Percentiles rank a stretch among this genome's conserved stretches.
phyloP scores from a whole-genome alignment of 2,113 vertebrate species.

The Marmota flaviventris region DNA sequence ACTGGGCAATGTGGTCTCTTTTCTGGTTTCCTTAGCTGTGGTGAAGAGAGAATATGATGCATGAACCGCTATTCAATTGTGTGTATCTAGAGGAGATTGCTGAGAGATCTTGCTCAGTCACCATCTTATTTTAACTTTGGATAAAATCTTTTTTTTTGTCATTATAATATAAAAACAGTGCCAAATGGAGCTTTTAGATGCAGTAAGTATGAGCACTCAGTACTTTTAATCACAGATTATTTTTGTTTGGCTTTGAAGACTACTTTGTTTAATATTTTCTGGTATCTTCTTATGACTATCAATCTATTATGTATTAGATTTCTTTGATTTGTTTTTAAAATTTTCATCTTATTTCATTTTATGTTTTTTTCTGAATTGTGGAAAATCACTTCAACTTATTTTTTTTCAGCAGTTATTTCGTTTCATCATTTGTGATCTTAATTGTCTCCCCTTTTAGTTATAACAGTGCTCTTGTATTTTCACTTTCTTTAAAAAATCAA shows the following conservation, averaged over 20 bases:
- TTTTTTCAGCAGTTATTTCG: neutral
- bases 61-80: neutral
- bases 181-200: neutral
- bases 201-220: neutral
- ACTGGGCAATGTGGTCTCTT: too few relatives aligned
- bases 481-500: neutral
- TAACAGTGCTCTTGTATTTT: neutral
- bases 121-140: neutral
- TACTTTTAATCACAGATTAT: neutral
- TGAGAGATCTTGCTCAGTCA: neutral
- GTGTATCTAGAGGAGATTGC: too few relatives aligned
- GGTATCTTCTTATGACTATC: neutral
- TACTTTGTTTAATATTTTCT: neutral
- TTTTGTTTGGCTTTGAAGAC: neutral
- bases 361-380: neutral
- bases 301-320: neutral
- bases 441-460: neutral
- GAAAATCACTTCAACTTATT: neutral
- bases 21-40: neutral
- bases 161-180: neutral
- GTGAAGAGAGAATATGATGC: neutral
- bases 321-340: neutral
- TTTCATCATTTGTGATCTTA: neutral
- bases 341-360: neutral
- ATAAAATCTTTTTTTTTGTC: neutral